phyloP scores from a whole-genome alignment of 2,113 vertebrate species.

The Campylomormyrus tamandua region DNA sequence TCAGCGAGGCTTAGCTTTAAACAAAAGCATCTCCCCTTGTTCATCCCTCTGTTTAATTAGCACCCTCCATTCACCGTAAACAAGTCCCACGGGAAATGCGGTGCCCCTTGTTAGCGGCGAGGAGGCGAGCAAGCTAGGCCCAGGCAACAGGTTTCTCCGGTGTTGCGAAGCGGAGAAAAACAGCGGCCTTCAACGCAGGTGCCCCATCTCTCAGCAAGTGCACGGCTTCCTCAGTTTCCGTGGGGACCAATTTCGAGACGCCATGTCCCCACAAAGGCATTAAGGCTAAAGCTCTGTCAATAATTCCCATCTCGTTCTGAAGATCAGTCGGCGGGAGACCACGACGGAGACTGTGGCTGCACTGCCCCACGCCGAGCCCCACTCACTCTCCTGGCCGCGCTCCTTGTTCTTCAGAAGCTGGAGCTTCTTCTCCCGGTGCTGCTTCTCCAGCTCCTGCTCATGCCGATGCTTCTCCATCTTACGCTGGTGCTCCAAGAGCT shows the following conservation, averaged over 20 bases:
- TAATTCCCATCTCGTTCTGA: not conserved
- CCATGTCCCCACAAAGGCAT: not conserved
- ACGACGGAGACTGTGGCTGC: not conserved
- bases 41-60: not conserved
- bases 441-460: conserved; percentile 91
- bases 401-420: conserved; percentile 94
- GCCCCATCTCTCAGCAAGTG: not conserved
- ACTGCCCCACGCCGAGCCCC: not conserved
- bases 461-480: conserved; percentile 89
- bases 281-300: not conserved
- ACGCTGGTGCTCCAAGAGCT: conserved; percentile 90
- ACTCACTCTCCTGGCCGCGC: conserved; percentile 93
- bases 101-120: not conserved
- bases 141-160: not conserved
- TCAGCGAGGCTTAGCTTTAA: not conserved
- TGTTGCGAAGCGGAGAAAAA: not conserved
- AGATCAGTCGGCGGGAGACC: not conserved
- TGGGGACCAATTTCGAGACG: not conserved
- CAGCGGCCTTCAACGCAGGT: not conserved
- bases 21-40: not conserved
- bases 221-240: not conserved
- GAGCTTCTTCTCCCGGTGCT: conserved; percentile 90
- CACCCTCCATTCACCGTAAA: conserved; percentile 1
- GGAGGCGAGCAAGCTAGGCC: not conserved
- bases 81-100: not conserved